Evolutionary conservation across 2,888 invertebrate genomes (phyloP), one percentile per base, ranked within the genome.

Genomic region (Eurytoma adleriae): DNA sequence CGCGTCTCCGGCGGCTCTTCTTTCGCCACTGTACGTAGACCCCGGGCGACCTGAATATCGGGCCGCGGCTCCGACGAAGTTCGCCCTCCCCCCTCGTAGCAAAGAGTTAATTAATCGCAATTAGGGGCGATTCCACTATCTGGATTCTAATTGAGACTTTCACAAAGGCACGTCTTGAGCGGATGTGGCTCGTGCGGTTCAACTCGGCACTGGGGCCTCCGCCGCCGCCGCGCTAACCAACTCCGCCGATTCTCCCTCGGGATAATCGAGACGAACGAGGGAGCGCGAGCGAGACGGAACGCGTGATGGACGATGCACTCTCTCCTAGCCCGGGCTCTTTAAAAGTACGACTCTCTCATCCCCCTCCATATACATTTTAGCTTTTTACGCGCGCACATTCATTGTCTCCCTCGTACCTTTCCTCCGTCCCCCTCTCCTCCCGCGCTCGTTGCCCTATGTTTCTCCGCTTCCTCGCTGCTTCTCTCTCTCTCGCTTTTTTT

Each of bases 301-400:
- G 48, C 68, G 40, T 56, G 73, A 74, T 74, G 73, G 62, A 74
- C 76, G 76, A 69, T 61, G 68, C 69, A 68, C 57, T 75, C 40
- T 57, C 67, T 40, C 54, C 57, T 20, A 13, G 30, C n/a, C 4
- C 50, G 57, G 30, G 52, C 78, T 78, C 71, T 71, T 82, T 85
- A 86, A 86, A 83, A 72, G 84, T 82, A 86, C 85, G 85, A 83
- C 80, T 83, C 83, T 74, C 80, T 84, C 13, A 62, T 16, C 24
- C 4, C 14, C 30, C 52, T 68, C 48, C 61, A 72, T 62, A 71
- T 56, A 74, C 56, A 57, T 59, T 59, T 75, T 56, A 59, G 75
- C 56, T 75, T 75, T 75, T 75, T 75, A 68, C 75, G 59, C 59
- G 27, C 30, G 56, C 54, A 69, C 69, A 30, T 69, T 69, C 69